Evolutionary conservation across 2,113 vertebrate species (phyloP), one percentile per base, ranked within the genome.

Genomic region (Stigmatopora argus): DNA sequence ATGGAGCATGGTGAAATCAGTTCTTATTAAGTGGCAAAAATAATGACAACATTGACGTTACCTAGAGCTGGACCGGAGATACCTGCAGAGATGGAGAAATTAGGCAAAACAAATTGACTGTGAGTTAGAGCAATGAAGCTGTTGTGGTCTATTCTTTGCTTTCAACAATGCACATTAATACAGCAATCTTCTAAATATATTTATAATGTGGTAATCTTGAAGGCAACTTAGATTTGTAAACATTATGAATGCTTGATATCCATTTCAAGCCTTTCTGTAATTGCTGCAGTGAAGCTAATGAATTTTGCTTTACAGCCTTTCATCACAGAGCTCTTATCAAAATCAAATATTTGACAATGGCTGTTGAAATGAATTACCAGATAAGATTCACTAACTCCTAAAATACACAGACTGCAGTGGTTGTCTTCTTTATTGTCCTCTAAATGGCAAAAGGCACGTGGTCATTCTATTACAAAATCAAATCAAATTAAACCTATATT

Each of bases 271-370:
- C 21, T 51, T 52, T 46, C 59, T 70, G 34, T 67, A 23, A 19
- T 67, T 62, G 19, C 23, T 7, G 41, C n/a, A 48, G 52, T 52
- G 0, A 7, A 79, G 78, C 77, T 75, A 66, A 58, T 55, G 51
- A 60, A 5, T 46, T 51, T 34, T 70, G 59, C 52, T 31, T 7
- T 71, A 74, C 62, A 74, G 62, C 21, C 48, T 60, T 65, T 72
- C 79, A 79, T 80, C 59, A 67, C 70, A 74, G 71, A 44, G 52
- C 61, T 76, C 74, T 83, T 85, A 87, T 89, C 86, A 73, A 78
- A 85, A 71, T 53, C 72, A 89, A 89, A 86, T 85, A 87, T 87
- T 87, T 87, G 77, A 72, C 67, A 63, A 18, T 34, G 21, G 73
- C 80, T 74, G 70, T 78, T 76, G 74, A 79, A 51, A 75, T 80